Conservation (phyloP, 1,140 invertebrate genomes). For the Parasteatoda tepidariorum region DNA sequence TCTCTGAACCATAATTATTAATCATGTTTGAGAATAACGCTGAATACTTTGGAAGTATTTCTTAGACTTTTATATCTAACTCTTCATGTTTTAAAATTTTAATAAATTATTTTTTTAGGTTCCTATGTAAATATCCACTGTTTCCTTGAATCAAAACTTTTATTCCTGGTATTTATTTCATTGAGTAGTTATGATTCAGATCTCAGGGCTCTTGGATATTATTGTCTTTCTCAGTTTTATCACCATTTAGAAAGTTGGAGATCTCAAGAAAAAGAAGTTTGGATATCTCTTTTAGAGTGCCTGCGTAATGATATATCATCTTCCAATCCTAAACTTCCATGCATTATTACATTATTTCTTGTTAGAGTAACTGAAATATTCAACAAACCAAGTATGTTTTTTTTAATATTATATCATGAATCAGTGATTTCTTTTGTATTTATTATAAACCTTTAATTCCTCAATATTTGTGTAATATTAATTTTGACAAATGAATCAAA, state of each 20-base stretch:
- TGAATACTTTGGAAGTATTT: too few species aligned
- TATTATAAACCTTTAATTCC: neutral
- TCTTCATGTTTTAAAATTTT: neutral
- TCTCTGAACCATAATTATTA: too few species aligned
- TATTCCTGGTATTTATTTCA: conserved; percentile 76
- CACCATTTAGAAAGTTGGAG: conserved; percentile 76
- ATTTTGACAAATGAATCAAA: neutral
- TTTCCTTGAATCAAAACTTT: conserved; percentile 75
- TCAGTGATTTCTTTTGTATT: neutral
- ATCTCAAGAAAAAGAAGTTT: conserved; percentile 72
- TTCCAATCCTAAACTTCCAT: conserved; percentile 72
- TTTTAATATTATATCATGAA: neutral
- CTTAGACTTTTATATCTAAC: neutral
- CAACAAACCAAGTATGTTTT: conserved; percentile 71
- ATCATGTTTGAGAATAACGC: too few species aligned
- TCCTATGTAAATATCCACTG: conserved; percentile 76
- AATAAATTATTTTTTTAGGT: conserved; percentile 65
- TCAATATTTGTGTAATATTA: neutral
- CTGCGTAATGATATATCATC: conserved; percentile 71
- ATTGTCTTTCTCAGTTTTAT: conserved; percentile 76
- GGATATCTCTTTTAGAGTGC: conserved; percentile 70
- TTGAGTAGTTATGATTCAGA: conserved; percentile 73
- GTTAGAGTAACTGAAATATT: conserved; percentile 75
- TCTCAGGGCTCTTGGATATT: conserved; percentile 76
- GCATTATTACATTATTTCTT: conserved; percentile 78